A percentile compares a stretch with the other conserved stretches of the same genome.
Conservation (phyloP, 1,140 invertebrate species). For the Lasioglossum albipes region DNA sequence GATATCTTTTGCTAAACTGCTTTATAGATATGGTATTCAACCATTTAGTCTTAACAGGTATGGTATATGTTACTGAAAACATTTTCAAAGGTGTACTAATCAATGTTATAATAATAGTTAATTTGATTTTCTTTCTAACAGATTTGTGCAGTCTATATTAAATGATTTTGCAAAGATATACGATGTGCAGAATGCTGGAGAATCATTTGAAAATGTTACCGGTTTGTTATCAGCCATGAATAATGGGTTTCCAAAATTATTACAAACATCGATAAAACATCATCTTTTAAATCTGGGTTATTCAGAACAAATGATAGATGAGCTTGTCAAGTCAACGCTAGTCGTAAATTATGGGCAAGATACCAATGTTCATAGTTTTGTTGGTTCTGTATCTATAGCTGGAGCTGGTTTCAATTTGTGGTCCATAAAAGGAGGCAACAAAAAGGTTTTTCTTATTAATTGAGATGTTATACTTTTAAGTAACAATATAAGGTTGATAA, state of each 20-base stretch:
- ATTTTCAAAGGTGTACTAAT: not conserved
- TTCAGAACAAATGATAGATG: slow-evolving; percentile 80
- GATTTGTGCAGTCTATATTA: slow-evolving; percentile 67
- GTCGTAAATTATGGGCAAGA: slow-evolving; percentile 85
- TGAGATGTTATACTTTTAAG: too few relatives aligned
- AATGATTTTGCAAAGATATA: slow-evolving; percentile 82
- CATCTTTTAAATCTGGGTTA: slow-evolving; percentile 78
- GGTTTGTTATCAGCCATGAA: slow-evolving; percentile 81
- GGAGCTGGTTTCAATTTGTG: slow-evolving; percentile 81
- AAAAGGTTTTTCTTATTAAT: slow-evolving; percentile 72
- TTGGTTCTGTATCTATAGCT: slow-evolving; percentile 82
- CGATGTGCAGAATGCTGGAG: slow-evolving; percentile 79
- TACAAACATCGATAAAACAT: slow-evolving; percentile 75
- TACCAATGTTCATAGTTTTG: slow-evolving; percentile 82
- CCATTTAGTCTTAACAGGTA: slow-evolving; percentile 77
- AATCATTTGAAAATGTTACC: slow-evolving; percentile 80
- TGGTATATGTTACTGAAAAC: slow-evolving; percentile 38
- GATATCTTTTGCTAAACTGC: slow-evolving; percentile 77
- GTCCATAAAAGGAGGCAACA: slow-evolving; percentile 84
- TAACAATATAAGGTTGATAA: too few relatives aligned
- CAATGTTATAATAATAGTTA: not conserved
- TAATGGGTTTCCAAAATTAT: slow-evolving; percentile 78
- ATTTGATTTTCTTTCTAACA: slow-evolving; percentile 45
- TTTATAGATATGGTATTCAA: slow-evolving; percentile 83
- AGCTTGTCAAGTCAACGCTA: slow-evolving; percentile 81